These are phyloP conservation scores for Hermetia illucens DNA, from an alignment of 1,140 invertebrate genomes.

Conservation along the genomic window DNA sequence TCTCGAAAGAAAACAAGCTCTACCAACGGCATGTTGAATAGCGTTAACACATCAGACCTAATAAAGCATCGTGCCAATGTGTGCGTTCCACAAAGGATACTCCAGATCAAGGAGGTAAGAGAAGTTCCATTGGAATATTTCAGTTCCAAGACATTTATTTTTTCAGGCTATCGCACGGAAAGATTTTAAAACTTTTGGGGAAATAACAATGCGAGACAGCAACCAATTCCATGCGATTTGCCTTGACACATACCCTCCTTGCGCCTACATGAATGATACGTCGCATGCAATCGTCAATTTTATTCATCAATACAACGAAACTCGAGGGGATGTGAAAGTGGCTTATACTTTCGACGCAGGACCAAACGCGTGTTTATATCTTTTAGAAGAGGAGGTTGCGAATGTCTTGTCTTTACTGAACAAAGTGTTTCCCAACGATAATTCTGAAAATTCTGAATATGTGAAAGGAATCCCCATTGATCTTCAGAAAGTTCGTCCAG, in stretches of 20 bases:
- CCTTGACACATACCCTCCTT: conserved; percentile 89
- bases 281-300: conserved; percentile 68
- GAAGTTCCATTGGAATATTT: not conserved
- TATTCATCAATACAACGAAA: conserved; percentile 69
- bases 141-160: conserved; percentile 3
- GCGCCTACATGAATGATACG: conserved; percentile 79
- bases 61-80: conserved; percentile 57
- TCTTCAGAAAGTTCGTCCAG: conserved; percentile 3
- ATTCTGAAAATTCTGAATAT: conserved; percentile 33
- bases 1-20: conserved; percentile 75
- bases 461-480: conserved; percentile 36
- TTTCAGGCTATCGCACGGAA: conserved; percentile 56
- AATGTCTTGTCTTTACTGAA: conserved; percentile 49
- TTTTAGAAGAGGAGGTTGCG: conserved; percentile 61
- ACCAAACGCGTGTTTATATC: conserved; percentile 86
- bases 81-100: conserved; percentile 56
- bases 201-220: conserved; percentile 93
- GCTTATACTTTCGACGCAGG: conserved; percentile 98
- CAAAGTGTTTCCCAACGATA: conserved; percentile 53
- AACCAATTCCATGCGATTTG: conserved; percentile 96
- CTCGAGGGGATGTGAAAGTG: conserved; percentile 44
- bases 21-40: conserved; percentile 79
- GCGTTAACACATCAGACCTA: conserved; percentile 69
- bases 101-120: conserved; percentile 45
- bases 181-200: conserved; percentile 79